Percentiles rank a stretch among this genome's conserved stretches.
Conservation (phyloP, 2,888 invertebrate genomes). For the Melangyna quadrimaculata region DNA sequence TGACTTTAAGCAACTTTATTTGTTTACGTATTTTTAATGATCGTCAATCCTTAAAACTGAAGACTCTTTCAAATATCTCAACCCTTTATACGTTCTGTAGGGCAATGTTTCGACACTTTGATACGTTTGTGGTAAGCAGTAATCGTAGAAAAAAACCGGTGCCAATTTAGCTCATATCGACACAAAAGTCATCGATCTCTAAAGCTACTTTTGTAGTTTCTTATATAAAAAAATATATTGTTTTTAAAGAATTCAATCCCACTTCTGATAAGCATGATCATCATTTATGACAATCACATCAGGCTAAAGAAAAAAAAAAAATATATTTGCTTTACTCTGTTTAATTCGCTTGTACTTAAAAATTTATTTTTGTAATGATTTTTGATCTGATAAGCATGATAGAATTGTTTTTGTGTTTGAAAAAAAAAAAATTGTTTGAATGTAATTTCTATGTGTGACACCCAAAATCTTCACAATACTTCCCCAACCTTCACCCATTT, state of each 20-base stretch:
- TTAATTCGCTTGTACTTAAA: background rate
- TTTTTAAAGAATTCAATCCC: background rate
- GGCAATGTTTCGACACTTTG: no score
- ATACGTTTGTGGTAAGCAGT: no score
- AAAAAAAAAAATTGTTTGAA: background rate
- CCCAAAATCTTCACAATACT: background rate
- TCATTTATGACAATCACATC: background rate
- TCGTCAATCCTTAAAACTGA: no score
- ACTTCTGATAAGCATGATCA: constrained; percentile 36
- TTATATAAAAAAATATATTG: no score
- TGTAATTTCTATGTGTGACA: constrained; percentile 4
- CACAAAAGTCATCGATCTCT: no score
- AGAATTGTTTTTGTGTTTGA: constrained; percentile 1
- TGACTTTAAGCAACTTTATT: no score
- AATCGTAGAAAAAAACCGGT: no score
- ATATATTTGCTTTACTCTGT: background rate
- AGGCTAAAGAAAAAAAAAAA: background rate
- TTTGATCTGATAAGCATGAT: constrained; percentile 6
- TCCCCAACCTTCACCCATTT: background rate
- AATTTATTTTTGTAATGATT: background rate
- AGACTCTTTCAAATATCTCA: no score
- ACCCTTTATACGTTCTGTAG: no score
- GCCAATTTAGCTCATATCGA: no score
- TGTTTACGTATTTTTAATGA: no score
- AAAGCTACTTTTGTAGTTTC: no score